Evolutionary conservation across 2,888 invertebrate genomes (phyloP).

Genomic region (Dasypolia templi): DNA sequence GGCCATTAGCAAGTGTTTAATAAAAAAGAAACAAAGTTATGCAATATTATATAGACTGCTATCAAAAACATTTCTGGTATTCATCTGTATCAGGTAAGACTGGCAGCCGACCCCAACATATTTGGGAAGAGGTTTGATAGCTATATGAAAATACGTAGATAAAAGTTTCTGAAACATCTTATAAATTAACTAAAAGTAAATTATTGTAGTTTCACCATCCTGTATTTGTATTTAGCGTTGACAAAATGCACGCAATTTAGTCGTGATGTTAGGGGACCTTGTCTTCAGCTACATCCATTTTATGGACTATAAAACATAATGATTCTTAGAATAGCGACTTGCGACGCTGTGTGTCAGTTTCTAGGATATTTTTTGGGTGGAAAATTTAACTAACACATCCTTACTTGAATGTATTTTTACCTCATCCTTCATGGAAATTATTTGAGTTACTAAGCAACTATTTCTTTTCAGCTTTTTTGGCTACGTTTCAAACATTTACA

Average conservation of each 20-base stretch:
- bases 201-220: background rate
- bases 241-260: slow-evolving; percentile 68
- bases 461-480: too few relatives aligned
- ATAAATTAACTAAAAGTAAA: background rate
- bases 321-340: slow-evolving; percentile 71
- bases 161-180: background rate
- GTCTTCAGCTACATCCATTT: slow-evolving; percentile 66
- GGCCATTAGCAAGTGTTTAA: background rate
- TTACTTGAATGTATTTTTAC: background rate
- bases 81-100: background rate
- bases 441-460: background rate
- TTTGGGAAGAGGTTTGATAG: background rate
- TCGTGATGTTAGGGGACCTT: slow-evolving; percentile 63
- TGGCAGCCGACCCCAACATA: background rate
- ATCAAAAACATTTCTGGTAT: background rate
- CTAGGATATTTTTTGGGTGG: slow-evolving; percentile 54
- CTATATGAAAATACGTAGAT: background rate
- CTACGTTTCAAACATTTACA: background rate
- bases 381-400: slow-evolving; percentile 19
- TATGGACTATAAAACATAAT: slow-evolving; percentile 75
- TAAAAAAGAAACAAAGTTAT: background rate
- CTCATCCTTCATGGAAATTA: background rate
- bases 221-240: slow-evolving; percentile 47
- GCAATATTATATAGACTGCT: background rate
- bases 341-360: slow-evolving; percentile 63